phyloP scores from a whole-genome alignment of 2,113 vertebrate species.

The Trachemys scripta region DNA sequence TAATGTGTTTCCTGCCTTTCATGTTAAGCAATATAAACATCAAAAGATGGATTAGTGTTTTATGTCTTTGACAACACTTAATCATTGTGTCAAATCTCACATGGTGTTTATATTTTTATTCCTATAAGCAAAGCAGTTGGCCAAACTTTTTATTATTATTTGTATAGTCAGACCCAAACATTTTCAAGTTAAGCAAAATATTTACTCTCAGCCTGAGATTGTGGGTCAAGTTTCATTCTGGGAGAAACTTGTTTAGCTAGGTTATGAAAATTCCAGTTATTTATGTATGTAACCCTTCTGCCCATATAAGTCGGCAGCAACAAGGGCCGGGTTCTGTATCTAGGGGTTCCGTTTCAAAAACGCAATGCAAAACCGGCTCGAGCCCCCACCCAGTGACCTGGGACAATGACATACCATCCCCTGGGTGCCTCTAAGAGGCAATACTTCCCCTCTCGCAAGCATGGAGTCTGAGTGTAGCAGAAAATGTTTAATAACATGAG shows the following conservation, averaged over 20 bases:
- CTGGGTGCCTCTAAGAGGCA: too few species aligned
- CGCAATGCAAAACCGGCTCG: too few species aligned
- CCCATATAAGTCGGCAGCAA: too few species aligned
- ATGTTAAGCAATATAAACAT: constrained; percentile 62
- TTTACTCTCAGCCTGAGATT: not conserved
- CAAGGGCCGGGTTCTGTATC: too few species aligned
- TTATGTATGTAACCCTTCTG: rapidly evolving
- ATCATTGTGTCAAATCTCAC: constrained; percentile 49
- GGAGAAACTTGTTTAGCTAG: not conserved
- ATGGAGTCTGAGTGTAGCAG: too few species aligned
- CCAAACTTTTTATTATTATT: constrained; percentile 10
- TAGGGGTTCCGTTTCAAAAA: too few species aligned
- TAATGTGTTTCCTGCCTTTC: constrained; percentile 58
- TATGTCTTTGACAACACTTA: constrained; percentile 46
- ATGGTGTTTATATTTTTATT: constrained; percentile 43
- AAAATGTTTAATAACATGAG: too few species aligned
- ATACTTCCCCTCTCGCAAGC: too few species aligned
- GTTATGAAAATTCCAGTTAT: not conserved
- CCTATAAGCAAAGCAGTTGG: constrained; percentile 24
- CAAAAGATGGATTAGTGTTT: constrained; percentile 65
- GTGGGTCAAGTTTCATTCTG: not conserved
- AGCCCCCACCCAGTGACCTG: too few species aligned
- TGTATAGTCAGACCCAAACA: constrained; percentile 21
- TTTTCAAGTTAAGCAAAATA: constrained; percentile 9
- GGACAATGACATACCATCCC: too few species aligned